Evolutionary conservation across 1,140 invertebrate genomes (phyloP), one percentile per base, ranked within the genome.

Genomic region (Manduca sexta): DNA sequence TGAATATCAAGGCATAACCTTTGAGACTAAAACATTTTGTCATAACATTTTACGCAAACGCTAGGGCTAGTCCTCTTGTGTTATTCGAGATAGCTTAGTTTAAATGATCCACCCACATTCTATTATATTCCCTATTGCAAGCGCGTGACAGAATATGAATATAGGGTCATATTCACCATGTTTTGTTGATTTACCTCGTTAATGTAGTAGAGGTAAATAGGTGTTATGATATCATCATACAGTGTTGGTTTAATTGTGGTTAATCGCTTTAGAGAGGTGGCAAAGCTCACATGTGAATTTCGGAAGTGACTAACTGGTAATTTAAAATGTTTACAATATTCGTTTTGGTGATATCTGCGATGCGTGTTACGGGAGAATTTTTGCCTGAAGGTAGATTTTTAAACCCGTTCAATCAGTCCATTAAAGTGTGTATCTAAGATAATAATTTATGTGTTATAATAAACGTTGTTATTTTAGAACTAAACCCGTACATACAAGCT

Each of bases 171-270:
- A 62, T 60, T 52, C 48, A 52, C 46, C 55, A 52, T 67, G 71
- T 69, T 69, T 64, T 46, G 56, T 66, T 63, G 50, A 63, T 70
- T 74, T 69, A 58, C 47, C 50, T 66, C 67, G 69, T 74, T 74
- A 68, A 62, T 60, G 64, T 56, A 60, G 69, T 69, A 67, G 60
- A 61, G 58, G 48, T 49, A 61, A 34, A 44, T 54, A 49, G 21
- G 56, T 67, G 52, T 56, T 59, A 69, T 80, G 76, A 76, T 74
- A 70, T 80, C 72, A 75, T 58, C 66, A 54, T 50, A 54, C 53
- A 51, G 52, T 52, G 52, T 66, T 48, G 46, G 48, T 52, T 53
- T 43, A 55, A 47, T 53, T 54, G 57, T 58, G 44, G 52, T 65
- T 71, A 69, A 74, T 64, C 43, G 62, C 51, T 59, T 55, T 37